Conservation (phyloP, 2,888 invertebrate species). For the Drosophila birchii region DNA sequence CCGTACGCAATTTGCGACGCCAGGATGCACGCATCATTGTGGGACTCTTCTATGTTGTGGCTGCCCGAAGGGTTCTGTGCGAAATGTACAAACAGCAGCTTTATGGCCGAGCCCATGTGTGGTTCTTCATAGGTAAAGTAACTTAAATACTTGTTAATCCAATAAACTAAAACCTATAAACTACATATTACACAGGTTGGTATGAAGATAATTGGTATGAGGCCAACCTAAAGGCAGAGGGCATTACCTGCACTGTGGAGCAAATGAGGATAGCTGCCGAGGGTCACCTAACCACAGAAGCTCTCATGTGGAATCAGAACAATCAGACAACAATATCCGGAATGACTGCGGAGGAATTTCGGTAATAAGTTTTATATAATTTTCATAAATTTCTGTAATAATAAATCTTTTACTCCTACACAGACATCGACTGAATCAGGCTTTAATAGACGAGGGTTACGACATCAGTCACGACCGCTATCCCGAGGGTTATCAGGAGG, state of each 20-base stretch:
- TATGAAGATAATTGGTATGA: conserved; percentile 99
- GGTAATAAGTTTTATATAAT: conserved; percentile 83
- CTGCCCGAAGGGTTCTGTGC: conserved; percentile 97
- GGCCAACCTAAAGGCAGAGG: conserved; percentile 92
- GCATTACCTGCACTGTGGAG: conserved; percentile 95
- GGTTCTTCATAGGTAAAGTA: conserved; percentile 97
- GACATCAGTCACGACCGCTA: conserved; percentile 94
- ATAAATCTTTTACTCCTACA: no score
- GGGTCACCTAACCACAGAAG: conserved; percentile 99
- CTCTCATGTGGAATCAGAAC: conserved; percentile 99
- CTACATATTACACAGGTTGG: conserved; percentile 89
- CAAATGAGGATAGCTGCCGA: conserved; percentile 98
- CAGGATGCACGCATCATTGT: conserved; percentile 99
- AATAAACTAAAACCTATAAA: not conserved
- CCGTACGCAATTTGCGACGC: conserved; percentile 95
- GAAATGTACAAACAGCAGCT: conserved; percentile 97
- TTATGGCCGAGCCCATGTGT: conserved; percentile 98
- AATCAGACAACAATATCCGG: conserved; percentile 97
- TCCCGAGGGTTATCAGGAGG: conserved; percentile 98
- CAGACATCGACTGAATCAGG: conserved; percentile 92
- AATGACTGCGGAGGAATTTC: conserved; percentile 96
- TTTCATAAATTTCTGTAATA: not conserved
- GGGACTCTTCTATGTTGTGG: conserved; percentile 99
- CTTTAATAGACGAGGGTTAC: conserved; percentile 91
- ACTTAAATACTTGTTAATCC: not conserved